Evolutionary conservation across 2,113 vertebrate species (phyloP).

Genomic region (Astur gentilis): DNA sequence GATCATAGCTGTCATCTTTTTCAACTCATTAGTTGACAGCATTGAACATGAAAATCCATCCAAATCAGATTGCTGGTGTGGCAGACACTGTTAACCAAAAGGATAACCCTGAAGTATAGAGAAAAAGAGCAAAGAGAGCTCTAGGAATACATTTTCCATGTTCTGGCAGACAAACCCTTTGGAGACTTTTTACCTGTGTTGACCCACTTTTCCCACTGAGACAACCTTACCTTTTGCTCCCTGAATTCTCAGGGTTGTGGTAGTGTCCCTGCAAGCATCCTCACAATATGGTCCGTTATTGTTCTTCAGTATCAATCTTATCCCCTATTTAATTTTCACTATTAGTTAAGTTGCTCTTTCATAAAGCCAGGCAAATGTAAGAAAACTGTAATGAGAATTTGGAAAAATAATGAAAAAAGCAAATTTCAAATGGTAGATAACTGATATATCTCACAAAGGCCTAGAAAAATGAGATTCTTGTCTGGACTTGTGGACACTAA

Average conservation of each 20-base stretch:
- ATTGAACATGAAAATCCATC: background rate
- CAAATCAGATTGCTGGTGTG: background rate
- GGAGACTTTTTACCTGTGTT: background rate
- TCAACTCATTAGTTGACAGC: background rate
- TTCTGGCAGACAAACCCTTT: background rate
- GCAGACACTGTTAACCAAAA: background rate
- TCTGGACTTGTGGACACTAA: background rate
- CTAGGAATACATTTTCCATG: background rate
- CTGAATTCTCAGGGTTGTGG: background rate
- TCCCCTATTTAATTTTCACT: background rate
- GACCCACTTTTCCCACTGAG: background rate
- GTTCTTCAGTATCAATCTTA: background rate
- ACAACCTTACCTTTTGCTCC: accelerated
- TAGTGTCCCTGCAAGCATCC: background rate
- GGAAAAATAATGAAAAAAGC: background rate
- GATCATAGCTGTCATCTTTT: background rate
- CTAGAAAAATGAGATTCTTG: background rate
- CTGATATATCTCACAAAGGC: background rate
- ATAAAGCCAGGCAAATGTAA: accelerated
- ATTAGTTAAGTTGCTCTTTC: background rate
- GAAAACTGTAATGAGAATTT: background rate
- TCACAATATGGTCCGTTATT: background rate
- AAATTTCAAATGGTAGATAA: background rate
- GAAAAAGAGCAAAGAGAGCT: background rate
- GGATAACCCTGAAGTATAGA: background rate